Evolutionary conservation across 2,888 invertebrate genomes (phyloP).

Genomic region (Neoascia interrupta): DNA sequence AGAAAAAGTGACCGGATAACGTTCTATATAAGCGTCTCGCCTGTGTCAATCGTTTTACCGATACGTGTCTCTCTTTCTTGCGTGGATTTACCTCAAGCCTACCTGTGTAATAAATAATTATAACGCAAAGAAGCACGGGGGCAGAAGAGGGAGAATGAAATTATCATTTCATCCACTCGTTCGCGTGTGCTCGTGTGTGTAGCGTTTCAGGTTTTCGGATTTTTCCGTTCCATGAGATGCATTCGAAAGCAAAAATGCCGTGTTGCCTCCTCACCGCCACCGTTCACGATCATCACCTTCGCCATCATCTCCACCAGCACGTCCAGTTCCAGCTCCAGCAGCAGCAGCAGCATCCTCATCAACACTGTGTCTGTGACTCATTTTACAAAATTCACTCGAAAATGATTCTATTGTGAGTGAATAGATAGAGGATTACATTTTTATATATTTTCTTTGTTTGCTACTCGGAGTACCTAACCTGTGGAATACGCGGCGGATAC

Average conservation of each 20-base stretch:
- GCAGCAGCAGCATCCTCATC: slow-evolving; percentile 55
- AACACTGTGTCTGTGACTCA: slow-evolving; percentile 56
- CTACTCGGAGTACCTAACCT: slow-evolving; percentile 20
- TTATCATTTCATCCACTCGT: slow-evolving; percentile 49
- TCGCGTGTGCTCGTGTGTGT: slow-evolving; percentile 57
- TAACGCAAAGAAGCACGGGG: slow-evolving; percentile 44
- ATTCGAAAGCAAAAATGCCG: slow-evolving; percentile 68
- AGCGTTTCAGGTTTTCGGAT: slow-evolving; percentile 63
- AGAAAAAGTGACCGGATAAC: slow-evolving; percentile 31
- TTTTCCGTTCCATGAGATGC: slow-evolving; percentile 64
- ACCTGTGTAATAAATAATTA: slow-evolving; percentile 64
- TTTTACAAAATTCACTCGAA: slow-evolving; percentile 51
- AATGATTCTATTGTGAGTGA: slow-evolving; percentile 57
- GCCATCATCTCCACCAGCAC: slow-evolving; percentile 40
- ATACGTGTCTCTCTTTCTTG: slow-evolving; percentile 48
- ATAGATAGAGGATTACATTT: slow-evolving; percentile 57
- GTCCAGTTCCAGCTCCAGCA: too few relatives aligned
- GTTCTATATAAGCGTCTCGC: slow-evolving; percentile 25
- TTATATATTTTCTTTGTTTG: slow-evolving; percentile 45
- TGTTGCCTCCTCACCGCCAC: slow-evolving; percentile 52
- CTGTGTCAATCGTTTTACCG: slow-evolving; percentile 10
- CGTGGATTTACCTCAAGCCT: slow-evolving; percentile 51
- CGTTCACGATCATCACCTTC: slow-evolving; percentile 33
- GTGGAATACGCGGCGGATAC: slow-evolving; percentile 50
- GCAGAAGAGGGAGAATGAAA: slow-evolving; percentile 47